Base-by-base conservation (phyloP, 2,797 vertebrate species). In the Pristis pectinata region DNA sequence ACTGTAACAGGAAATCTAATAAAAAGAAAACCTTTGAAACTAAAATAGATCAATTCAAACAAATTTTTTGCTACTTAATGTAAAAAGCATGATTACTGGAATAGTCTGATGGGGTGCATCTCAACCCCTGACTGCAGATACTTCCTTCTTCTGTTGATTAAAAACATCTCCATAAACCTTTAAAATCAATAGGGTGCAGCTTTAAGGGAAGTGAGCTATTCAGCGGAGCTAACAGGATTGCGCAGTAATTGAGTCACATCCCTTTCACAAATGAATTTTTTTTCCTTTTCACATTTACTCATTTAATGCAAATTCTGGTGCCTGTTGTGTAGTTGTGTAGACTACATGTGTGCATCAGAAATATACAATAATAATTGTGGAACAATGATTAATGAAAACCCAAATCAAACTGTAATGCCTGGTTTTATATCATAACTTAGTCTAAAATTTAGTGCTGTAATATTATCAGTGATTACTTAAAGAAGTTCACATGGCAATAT, bases 141-240 rank as follows among this genome's bases (percentile, higher is more conserved):
- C 67, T 72, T 93, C 61, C 64, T 94, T 74, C 61, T 72, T 94
- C 70, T 34, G 67, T 76, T 94, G 92, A 94, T 94, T 94, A 76
- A 72, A 56, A 94, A 94, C 92, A 94, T 94, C 72, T 94, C 92
- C 92, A 94, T 76, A 94, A 94, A 94, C 92, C 92, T 74, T 94
- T 94, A 94, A 94, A 94, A 94, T 94, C 92, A 94, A 94, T 94
- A 76, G 70, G 92, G 92, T 72, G 70, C 70, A 94, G 92, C 70
- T 94, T 76, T 74, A 76, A 94, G 30, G 24, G 70, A 56, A 76
- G 41, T 41, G 8, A 0, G 1, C 15, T 11, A 53, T 53, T 74
- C 70, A 74, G 67, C 92, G 76, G 44, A 49, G 70, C 41, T 76
- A 74, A 94, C 70, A 94, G 70, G 92, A 76, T 94, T 76, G 92